Base-by-base conservation (phyloP, 2,113 vertebrate genomes). In the Pelusios castaneus region DNA sequence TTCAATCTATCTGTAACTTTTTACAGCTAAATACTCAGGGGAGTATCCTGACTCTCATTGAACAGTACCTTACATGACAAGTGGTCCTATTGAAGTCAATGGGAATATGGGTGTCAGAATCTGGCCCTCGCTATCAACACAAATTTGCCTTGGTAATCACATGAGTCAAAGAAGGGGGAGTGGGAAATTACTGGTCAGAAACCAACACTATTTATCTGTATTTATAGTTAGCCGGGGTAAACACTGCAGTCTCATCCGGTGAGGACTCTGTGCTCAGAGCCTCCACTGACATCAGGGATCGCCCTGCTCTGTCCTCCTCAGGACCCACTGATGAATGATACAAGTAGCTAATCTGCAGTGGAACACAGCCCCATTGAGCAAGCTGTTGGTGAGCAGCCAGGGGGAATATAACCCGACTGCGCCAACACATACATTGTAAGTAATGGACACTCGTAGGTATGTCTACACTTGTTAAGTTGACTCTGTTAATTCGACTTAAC, bases 81-180 rank as follows among this genome's bases (percentile, higher is more conserved):
- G 1, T 0, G 0, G 6, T 70, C 17, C 17, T 84, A 17, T 49
- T 87, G 73, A 27, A 83, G 75, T 81, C 55, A 79, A 67, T 5
- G 45, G 51, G 19, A 95, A 17, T 80, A 22, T 10, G 92, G 60
- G 2, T 82, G 94, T 31, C 88, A 67, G 43, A 75, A 31, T 3
- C 22, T 24, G 56, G 2, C 6, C 80, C 1, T 56, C 47, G 31
- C 34, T 34, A 21, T 51, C 16, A 84, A 31, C 85, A 84, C 13
- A 81, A 86, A 94, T 60, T 55, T 0, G 12, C 29, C 75, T 77
- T 43, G 77, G 82, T 1, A 14, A 21, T 25, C 55, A 13, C 45
- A 31, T n/a, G 22, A 47, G 5, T 27, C 73, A 89, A 41, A n/a
- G 47, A 76, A 6, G 2, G 21, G 6, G 34, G 45, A 89, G 14